Base-by-base conservation (phyloP, 1,140 invertebrate species). In the Triops longicaudatus region DNA sequence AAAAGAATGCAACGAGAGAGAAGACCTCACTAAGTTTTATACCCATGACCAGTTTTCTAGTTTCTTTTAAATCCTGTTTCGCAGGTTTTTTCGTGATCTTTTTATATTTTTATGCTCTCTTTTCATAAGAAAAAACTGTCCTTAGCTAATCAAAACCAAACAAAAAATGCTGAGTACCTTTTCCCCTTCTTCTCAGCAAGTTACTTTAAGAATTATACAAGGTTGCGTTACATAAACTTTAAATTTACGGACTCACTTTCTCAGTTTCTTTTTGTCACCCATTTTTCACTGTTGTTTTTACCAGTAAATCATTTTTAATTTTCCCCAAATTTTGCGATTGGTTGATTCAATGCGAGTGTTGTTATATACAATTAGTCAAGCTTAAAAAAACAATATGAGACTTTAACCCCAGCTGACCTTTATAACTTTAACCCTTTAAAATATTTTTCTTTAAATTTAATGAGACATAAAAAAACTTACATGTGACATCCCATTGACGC, bases 401-500 rank as follows among this genome's bases (percentile, higher is more conserved):
- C 31, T 37, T 37, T 37, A 37, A 37, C 31, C 31, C 50, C 50
- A 63, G 14, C 50, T 63, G 50, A 63, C 50, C n/a, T 63, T 63
- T 63, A 17, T n/a, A 7, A 6, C 22, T 63, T 63, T 63, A 22
- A 5, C 17, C 17, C 4, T 63, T 17, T 63, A 14, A 63, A 63
- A 63, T 14, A 63, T 12, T 12, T 12, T 22, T 4, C 22, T 63
- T 63, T 63, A 3, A n/a, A 63, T 63, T 63, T 63, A 63, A 63
- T 22, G 5, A 22, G 26, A 12, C 14, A 44, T 37, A 9, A 76
- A 92, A n/a, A 92, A 79, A 91, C 91, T 92, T 88, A 93, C 92
- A 87, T 96, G 95, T 82, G 93, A 92, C 83, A 98, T 96, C 81
- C 96, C 95, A 86, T 98, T 98, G 79, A 97, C 94, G 82, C 94